Conservation (phyloP, 2,797 vertebrate species). For the Cottoperca gobio region DNA sequence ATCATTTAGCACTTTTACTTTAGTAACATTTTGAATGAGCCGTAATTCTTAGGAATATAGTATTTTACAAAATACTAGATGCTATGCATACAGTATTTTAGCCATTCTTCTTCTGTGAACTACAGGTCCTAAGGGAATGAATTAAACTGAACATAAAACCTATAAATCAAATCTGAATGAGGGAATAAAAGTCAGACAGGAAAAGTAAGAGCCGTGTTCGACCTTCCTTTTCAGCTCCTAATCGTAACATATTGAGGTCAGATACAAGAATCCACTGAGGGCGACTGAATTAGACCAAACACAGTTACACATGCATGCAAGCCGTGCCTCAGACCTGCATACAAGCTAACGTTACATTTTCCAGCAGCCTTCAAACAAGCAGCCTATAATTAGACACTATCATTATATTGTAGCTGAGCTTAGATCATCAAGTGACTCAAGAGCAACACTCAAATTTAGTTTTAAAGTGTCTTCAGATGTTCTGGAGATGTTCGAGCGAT, state of each 20-base stretch:
- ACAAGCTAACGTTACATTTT: slow-evolving; percentile 73
- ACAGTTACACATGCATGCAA: slow-evolving; percentile 58
- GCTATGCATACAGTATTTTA: not conserved
- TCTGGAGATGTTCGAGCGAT: slow-evolving; percentile 18
- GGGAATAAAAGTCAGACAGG: not conserved
- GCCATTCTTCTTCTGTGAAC: not conserved
- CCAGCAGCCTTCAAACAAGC: slow-evolving; percentile 72
- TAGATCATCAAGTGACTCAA: slow-evolving; percentile 70
- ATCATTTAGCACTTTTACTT: too few species aligned
- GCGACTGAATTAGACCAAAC: slow-evolving; percentile 65
- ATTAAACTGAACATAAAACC: not conserved
- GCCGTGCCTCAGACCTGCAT: slow-evolving; percentile 63
- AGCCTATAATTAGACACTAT: slow-evolving; percentile 76
- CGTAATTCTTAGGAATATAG: not conserved
- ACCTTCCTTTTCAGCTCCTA: slow-evolving; percentile 1
- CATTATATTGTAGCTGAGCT: slow-evolving; percentile 75
- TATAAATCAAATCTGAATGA: slow-evolving; percentile 22
- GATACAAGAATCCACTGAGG: slow-evolving; percentile 41
- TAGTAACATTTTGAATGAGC: too few species aligned
- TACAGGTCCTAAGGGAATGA: not conserved
- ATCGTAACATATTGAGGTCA: slow-evolving; percentile 38
- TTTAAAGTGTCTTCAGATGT: slow-evolving; percentile 73
- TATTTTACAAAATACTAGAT: not conserved
- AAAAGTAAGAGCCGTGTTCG: slow-evolving; percentile 15
- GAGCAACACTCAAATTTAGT: slow-evolving; percentile 54